These are phyloP conservation scores for Heliconius hortense DNA, from an alignment of 2,888 invertebrate species.

Conservation along the genomic window DNA sequence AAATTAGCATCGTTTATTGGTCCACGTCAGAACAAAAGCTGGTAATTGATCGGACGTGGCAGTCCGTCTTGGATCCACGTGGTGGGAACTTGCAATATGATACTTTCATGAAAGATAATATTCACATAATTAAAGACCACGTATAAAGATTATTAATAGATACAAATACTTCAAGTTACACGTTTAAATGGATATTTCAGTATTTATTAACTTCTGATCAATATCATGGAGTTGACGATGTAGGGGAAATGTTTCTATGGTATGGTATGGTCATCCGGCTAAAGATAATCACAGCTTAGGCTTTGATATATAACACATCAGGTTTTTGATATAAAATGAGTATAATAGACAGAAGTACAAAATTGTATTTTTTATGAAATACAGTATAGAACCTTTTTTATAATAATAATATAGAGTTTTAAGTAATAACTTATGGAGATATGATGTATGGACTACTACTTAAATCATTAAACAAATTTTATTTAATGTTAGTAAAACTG, in stretches of 20 bases:
- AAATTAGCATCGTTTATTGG: slow-evolving; percentile 44
- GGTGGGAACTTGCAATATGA: slow-evolving; percentile 47
- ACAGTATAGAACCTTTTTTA: too few relatives aligned
- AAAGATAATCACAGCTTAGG: neutral
- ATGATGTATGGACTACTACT: too few relatives aligned
- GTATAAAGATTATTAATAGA: slow-evolving; percentile 2
- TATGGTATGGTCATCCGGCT: neutral
- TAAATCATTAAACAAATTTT: too few relatives aligned
- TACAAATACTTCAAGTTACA: neutral
- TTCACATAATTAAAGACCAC: slow-evolving; percentile 43
- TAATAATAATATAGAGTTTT: too few relatives aligned
- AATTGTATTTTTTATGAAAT: too few relatives aligned
- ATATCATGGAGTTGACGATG: neutral
- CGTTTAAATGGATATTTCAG: neutral
- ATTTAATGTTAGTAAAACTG: too few relatives aligned
- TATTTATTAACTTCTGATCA: neutral
- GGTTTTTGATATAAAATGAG: too few relatives aligned
- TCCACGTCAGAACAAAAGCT: slow-evolving; percentile 54
- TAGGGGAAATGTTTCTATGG: slow-evolving; percentile 4
- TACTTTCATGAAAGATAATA: slow-evolving; percentile 36
- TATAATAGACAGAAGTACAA: too few relatives aligned
- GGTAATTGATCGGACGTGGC: slow-evolving; percentile 44
- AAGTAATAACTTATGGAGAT: too few relatives aligned
- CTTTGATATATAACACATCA: too few relatives aligned
- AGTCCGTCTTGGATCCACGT: slow-evolving; percentile 41